These are phyloP conservation scores for Propithecus perrieri DNA, from an alignment of 2,797 vertebrate species.

Conservation along the genomic window DNA sequence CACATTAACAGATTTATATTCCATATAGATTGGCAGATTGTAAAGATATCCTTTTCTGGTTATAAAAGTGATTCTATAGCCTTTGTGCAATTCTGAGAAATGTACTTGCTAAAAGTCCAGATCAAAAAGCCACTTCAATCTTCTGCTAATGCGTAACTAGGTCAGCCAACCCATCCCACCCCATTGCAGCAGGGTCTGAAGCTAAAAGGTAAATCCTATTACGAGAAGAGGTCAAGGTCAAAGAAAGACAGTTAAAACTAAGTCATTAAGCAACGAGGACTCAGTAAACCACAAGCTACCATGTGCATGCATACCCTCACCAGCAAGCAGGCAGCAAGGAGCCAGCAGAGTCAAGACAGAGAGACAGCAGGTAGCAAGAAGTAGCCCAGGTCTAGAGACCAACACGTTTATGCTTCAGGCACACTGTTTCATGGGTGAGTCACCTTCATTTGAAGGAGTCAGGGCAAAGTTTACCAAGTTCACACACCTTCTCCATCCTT, in stretches of 20 bases:
- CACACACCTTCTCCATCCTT: not conserved
- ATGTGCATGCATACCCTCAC: fast-evolving
- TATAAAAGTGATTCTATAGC: not conserved
- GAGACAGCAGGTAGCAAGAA: not conserved
- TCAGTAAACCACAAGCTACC: not conserved
- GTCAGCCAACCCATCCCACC: not conserved
- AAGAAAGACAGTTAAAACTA: not conserved
- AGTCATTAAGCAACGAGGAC: not conserved
- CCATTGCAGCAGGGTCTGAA: not conserved
- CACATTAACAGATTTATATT: not conserved
- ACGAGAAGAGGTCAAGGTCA: not conserved
- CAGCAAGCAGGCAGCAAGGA: not conserved
- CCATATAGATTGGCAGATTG: not conserved
- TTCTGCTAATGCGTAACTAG: not conserved
- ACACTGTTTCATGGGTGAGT: not conserved
- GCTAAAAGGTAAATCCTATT: not conserved
- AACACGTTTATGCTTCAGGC: fast-evolving
- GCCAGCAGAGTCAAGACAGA: not conserved
- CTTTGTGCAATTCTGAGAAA: not conserved
- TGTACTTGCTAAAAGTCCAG: not conserved
- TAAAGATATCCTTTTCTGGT: not conserved
- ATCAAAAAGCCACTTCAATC: not conserved
- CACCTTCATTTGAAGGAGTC: not conserved
- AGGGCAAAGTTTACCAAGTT: not conserved
- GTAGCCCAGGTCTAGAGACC: not conserved